Evolutionary conservation across 2,113 vertebrate species (phyloP), one percentile per base, ranked within the genome.

Genomic region (Mionectes macconnelli): DNA sequence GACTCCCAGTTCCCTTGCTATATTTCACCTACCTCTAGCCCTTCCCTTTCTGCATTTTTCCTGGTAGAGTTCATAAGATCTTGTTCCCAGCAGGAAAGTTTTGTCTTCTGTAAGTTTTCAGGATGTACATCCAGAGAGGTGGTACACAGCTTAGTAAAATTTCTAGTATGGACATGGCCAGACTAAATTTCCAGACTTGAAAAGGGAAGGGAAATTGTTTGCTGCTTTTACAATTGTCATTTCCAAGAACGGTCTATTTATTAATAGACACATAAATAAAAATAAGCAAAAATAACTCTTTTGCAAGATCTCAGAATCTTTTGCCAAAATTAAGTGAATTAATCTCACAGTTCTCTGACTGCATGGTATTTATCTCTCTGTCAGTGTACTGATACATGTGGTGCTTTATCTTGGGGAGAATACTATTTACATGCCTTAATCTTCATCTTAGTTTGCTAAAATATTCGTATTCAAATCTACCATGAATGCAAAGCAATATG

Each of bases 391-490:
- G 49, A 73, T 84, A 73, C 27, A 1, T 50, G 9, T 59, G 35
- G 2, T 73, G 62, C 42, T 94, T 81, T 52, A 50, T 52, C 21
- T 79, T 14, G 1, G 7, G 4, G 8, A 66, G 23, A 82, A 85
- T 66, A 39, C 23, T 62, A 87, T 76, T 94, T 93, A 47, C 42
- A 79, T 64, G 30, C 53, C 14, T 62, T 82, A 81, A 63, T 87
- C 56, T 79, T 82, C n/a, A 53, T 31, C n/a, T 85, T 49, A 50
- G 25, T 44, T 84, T 87, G 31, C 28, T 73, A 87, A 89, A 94
- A 94, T 79, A 87, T 84, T 88, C 67, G 60, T 83, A 56, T 67
- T 95, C 30, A 67, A 83, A 76, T 85, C 28, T 91, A 5, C 25
- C 4, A 4, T 77, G 81, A 93, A 87, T 84, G 49, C 20, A 85